Conservation (phyloP, 2,797 vertebrate species). For the Paratrypauchen microcephalus region DNA sequence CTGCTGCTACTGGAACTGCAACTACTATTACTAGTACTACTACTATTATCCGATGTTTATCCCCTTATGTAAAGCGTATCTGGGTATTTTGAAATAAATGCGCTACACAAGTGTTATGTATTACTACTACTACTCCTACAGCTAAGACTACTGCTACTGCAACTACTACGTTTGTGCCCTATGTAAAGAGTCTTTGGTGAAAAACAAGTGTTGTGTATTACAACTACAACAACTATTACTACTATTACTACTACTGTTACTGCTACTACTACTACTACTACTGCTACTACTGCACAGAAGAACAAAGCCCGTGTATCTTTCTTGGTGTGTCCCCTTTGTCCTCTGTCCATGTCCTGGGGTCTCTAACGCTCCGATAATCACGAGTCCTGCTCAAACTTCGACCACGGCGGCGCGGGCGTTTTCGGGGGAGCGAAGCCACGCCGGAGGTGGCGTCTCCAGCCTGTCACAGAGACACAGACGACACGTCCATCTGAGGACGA, state of each 20-base stretch:
- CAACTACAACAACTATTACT: too few relatives aligned
- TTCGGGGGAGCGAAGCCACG: not conserved
- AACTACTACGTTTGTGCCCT: too few relatives aligned
- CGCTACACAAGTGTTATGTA: too few relatives aligned
- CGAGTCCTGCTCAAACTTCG: conserved; percentile 61
- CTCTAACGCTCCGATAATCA: conserved; percentile 93
- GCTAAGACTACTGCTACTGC: too few relatives aligned
- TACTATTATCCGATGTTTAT: not conserved
- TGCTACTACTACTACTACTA: not conserved
- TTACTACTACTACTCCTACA: too few relatives aligned
- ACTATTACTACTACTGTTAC: not conserved
- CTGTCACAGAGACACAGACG: conserved; percentile 71
- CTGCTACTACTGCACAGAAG: not conserved
- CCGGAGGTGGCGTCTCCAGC: conserved; percentile 85
- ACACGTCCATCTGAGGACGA: conserved; percentile 81
- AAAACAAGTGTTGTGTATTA: too few relatives aligned
- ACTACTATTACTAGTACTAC: not conserved
- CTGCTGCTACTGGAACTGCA: too few relatives aligned
- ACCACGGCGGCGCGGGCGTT: not conserved
- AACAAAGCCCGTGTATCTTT: too few relatives aligned
- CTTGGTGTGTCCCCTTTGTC: not conserved
- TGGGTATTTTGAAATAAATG: too few relatives aligned
- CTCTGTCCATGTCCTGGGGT: conserved; percentile 67
- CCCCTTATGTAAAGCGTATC: too few relatives aligned
- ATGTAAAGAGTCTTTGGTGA: too few relatives aligned